Conservation (phyloP, 2,888 invertebrate species). For the Eupithecia subfuscata region DNA sequence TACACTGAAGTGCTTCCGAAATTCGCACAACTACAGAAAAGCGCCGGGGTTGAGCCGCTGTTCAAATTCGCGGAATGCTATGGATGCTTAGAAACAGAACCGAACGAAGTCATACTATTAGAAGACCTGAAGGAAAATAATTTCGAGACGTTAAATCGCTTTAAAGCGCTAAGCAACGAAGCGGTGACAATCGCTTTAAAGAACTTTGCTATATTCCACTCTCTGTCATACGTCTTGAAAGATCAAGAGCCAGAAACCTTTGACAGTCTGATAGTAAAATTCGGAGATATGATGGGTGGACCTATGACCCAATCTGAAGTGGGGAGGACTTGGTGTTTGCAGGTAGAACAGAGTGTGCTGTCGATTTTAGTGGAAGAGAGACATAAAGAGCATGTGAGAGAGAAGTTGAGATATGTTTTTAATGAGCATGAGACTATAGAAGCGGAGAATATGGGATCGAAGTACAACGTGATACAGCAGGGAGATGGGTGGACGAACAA, state of each 20-base stretch:
- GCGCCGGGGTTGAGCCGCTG: slow-evolving; percentile 50
- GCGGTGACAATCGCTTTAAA: slow-evolving; percentile 53
- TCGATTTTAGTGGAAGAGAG: slow-evolving; percentile 45
- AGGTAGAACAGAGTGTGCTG: slow-evolving; percentile 36
- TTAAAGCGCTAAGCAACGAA: slow-evolving; percentile 50
- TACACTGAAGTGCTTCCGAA: slow-evolving; percentile 52
- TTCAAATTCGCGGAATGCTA: slow-evolving; percentile 42
- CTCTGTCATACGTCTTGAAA: slow-evolving; percentile 59
- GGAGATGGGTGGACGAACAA: slow-evolving; percentile 35
- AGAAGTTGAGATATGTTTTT: slow-evolving; percentile 33
- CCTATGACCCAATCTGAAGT: slow-evolving; percentile 17
- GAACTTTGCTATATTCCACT: slow-evolving; percentile 59
- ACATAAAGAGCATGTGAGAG: slow-evolving; percentile 44
- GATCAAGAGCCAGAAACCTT: slow-evolving; percentile 52
- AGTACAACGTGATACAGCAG: slow-evolving; percentile 31
- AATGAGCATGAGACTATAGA: slow-evolving; percentile 17
- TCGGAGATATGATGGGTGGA: slow-evolving; percentile 44
- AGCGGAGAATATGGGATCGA: slow-evolving; percentile 8
- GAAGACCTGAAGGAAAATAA: slow-evolving; percentile 57
- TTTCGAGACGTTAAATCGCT: slow-evolving; percentile 56
- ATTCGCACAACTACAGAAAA: slow-evolving; percentile 52
- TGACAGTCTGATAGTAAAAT: slow-evolving; percentile 37
- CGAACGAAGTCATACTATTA: slow-evolving; percentile 43
- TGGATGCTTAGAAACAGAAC: slow-evolving; percentile 28
- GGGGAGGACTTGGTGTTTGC: slow-evolving; percentile 16